Base-by-base conservation (phyloP, 2,797 vertebrate species). In the Peromyscus nudipes region DNA sequence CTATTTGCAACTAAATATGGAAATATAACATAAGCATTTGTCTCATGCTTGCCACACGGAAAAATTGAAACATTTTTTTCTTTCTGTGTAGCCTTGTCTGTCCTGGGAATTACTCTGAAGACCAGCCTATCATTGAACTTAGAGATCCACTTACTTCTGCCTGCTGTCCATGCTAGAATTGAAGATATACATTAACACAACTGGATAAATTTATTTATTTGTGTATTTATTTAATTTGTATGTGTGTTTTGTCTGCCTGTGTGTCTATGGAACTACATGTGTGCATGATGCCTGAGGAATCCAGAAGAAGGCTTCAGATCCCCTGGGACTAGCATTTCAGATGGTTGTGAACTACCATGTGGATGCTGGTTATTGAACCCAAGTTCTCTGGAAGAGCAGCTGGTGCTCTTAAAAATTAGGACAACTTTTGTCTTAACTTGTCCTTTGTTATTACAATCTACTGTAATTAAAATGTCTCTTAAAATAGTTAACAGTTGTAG, bases 401-500 rank as follows among this genome's bases (percentile, higher is more conserved):
- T 19, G 11, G 49, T 79, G 46, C 8, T 52, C 49, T 79, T 79
- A 79, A 79, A 55, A 79, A 52, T 21, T 55, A 49, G 29, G 14
- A 62, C 0, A 73, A 84, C n/a, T 86, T 91, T 91, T 79, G 34
- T 6, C 60, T 37, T 60, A 81, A 31, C 62, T 96, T 86, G 73
- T 17, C 5, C 31, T 95, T 37, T 92, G 82, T 16, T 93, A 25
- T 19, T 31, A 62, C 8, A 69, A 64, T 92, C 17, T n/a, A 55
- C 37, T n/a, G 79, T 87, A 89, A 69, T 46, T 17, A 91, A 95
- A 89, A 77, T 43, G 31, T 12, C 43, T 62, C 67, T 91, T 87
- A 83, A 96, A 89, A 91, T 85, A 90, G 52, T 31, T 65, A 86
- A 65, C 46, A 55, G 8, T 79, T 92, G 2, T 19, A 95, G 4